A percentile compares a stretch with the other conserved stretches of the same genome.
phyloP scores from a whole-genome alignment of 2,888 invertebrate genomes.

The Melieria omissa region DNA sequence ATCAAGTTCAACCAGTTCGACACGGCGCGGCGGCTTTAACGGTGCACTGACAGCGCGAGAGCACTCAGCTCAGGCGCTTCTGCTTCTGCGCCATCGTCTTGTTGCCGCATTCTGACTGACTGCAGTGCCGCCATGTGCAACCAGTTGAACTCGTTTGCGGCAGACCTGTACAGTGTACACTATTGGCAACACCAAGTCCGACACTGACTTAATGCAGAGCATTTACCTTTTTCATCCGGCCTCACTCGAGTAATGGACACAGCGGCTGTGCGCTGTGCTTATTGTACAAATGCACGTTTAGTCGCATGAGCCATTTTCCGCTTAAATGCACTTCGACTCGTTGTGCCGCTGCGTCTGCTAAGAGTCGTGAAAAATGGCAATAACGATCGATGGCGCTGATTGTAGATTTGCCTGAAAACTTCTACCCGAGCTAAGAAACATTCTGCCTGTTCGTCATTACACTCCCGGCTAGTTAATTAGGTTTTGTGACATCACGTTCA shows the following conservation, averaged over 20 bases:
- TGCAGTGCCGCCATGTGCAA: constrained; percentile 20
- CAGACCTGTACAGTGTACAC: constrained; percentile 16
- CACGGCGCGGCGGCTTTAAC: constrained; percentile 30
- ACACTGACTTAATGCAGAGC: background rate
- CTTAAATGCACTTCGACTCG: too few relatives aligned
- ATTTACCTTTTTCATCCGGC: background rate
- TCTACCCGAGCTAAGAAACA: too few relatives aligned
- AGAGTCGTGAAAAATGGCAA: too few relatives aligned
- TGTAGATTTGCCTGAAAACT: too few relatives aligned
- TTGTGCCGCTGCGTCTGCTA: too few relatives aligned
- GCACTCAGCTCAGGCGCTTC: background rate
- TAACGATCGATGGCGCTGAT: too few relatives aligned
- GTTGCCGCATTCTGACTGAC: constrained; percentile 20
- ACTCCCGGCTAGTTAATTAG: background rate
- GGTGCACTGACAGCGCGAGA: constrained; percentile 35
- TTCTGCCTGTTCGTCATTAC: too few relatives aligned
- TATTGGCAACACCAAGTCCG: constrained; percentile 1
- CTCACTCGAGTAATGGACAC: too few relatives aligned
- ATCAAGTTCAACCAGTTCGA: constrained; percentile 62
- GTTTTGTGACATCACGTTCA: constrained; percentile 5
- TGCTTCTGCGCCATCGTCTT: constrained; percentile 10
- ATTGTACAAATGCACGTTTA: background rate
- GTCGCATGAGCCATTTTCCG: too few relatives aligned
- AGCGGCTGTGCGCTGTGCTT: too few relatives aligned
- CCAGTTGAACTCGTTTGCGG: constrained; percentile 19